phyloP scores from a whole-genome alignment of 2,797 vertebrate genomes.

The Sebastes hopkinsi region DNA sequence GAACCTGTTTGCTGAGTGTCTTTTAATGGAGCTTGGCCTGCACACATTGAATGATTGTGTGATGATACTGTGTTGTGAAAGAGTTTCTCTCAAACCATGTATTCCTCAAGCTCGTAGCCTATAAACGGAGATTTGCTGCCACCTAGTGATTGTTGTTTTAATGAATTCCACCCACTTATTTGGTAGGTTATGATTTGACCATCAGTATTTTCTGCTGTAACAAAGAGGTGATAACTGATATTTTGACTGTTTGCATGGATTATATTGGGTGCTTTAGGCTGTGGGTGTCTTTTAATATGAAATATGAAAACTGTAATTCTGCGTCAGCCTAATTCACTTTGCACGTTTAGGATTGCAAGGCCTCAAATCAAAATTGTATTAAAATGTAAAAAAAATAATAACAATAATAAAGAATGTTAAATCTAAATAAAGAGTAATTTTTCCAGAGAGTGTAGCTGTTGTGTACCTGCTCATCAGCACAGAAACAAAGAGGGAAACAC shows the following conservation, averaged over 20 bases:
- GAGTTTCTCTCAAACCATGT: not conserved
- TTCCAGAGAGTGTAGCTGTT: not conserved
- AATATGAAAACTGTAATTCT: not conserved
- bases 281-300: not conserved
- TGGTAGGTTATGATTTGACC: not conserved
- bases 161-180: not conserved
- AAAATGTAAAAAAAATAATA: not conserved
- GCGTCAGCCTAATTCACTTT: not conserved
- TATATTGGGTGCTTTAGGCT: not conserved
- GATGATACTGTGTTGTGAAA: not conserved
- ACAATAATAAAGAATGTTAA: not conserved
- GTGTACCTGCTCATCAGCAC: not conserved
- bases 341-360: not conserved
- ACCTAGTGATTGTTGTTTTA: constrained; percentile 40
- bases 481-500: constrained; percentile 57
- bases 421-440: not conserved
- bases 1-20: not conserved
- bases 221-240: not conserved
- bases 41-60: not conserved
- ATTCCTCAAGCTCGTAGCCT: not conserved
- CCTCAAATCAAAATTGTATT: not conserved
- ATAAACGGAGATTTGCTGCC: constrained; percentile 46
- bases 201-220: not conserved
- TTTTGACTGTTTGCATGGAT: not conserved
- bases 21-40: not conserved